Evolutionary conservation across 2,113 vertebrate species (phyloP).

Genomic region (Turdus rufiventris): DNA sequence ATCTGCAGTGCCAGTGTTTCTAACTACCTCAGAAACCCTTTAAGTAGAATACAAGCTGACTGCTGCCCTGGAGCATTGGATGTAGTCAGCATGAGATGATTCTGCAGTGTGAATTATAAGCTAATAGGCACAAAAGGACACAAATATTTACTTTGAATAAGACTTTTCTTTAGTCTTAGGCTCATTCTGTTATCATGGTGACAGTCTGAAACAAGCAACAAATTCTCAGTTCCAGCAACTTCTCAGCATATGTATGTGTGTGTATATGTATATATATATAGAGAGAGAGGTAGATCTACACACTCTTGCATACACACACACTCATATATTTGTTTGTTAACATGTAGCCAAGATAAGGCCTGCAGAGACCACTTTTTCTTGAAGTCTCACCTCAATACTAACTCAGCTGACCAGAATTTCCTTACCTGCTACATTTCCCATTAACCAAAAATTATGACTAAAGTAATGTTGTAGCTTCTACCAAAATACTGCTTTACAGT

Average conservation of each 20-base stretch:
- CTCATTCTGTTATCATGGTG: not conserved
- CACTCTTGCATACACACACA: not conserved
- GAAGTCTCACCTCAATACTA: not conserved
- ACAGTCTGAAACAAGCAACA: not conserved
- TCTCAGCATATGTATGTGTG: not conserved
- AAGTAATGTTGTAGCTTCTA: not conserved
- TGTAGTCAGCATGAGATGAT: not conserved
- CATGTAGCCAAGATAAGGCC: not conserved
- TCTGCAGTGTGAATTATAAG: not conserved
- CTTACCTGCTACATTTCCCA: not conserved
- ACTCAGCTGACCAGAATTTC: not conserved
- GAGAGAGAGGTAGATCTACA: no score
- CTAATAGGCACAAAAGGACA: not conserved
- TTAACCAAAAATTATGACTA: not conserved
- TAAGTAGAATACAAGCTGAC: not conserved
- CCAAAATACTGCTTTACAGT: not conserved
- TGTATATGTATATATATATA: accelerated
- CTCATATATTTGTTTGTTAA: not conserved
- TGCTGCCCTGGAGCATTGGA: not conserved
- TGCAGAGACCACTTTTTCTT: not conserved
- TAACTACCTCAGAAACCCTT: not conserved
- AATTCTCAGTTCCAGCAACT: not conserved
- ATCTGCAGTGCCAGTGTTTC: not conserved
- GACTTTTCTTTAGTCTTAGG: not conserved
- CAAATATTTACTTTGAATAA: not conserved